Conservation (phyloP, 2,113 vertebrate species). For the Bolborhynchus lineola region DNA sequence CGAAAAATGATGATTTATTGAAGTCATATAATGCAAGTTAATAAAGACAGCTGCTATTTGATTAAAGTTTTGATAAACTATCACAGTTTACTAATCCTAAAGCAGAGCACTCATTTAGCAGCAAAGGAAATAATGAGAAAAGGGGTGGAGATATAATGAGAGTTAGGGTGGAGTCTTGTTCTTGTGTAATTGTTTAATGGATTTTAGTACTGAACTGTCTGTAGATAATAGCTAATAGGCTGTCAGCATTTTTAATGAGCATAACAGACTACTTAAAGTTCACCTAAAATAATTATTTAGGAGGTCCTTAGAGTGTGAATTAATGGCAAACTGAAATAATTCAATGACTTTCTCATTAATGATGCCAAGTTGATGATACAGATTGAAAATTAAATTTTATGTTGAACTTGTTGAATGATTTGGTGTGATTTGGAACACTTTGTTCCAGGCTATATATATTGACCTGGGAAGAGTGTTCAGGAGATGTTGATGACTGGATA, state of each 20-base stretch:
- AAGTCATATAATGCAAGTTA: slow-evolving; percentile 2
- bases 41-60: slow-evolving; percentile 21
- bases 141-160: too few species aligned
- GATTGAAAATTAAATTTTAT: neutral
- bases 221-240: neutral
- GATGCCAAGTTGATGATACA: neutral
- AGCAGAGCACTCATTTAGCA: neutral
- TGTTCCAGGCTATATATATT: neutral
- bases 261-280: neutral
- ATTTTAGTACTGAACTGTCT: neutral
- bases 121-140: neutral
- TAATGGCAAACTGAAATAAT: neutral
- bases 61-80: slow-evolving; percentile 42
- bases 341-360: neutral
- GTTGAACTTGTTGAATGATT: neutral
- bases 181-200: slow-evolving; percentile 26
- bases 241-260: neutral
- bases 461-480: neutral
- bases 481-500: neutral
- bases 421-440: neutral
- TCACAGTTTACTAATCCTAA: slow-evolving; percentile 12
- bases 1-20: slow-evolving; percentile 31
- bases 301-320: neutral
- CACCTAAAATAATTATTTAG: neutral
- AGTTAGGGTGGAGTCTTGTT: neutral